phyloP scores from a whole-genome alignment of 2,113 vertebrate species.

The Paradisaea rubra region DNA sequence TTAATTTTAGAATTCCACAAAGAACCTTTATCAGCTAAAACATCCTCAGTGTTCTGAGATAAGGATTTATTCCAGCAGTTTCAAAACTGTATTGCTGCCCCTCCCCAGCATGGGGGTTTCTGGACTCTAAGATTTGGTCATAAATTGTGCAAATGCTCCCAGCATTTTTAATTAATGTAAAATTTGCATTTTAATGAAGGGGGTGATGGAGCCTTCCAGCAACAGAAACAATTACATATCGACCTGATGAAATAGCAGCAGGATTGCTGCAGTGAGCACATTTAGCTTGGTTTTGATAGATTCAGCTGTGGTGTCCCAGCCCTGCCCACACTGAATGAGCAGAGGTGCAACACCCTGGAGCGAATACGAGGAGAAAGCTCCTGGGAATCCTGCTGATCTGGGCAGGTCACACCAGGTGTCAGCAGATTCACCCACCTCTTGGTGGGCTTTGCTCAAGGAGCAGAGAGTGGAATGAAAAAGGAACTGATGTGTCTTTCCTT shows the following conservation, averaged over 20 bases:
- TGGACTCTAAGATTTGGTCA: constrained; percentile 6
- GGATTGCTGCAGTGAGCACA: not conserved
- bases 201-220: constrained; percentile 20
- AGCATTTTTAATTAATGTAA: constrained; percentile 53
- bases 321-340: not conserved
- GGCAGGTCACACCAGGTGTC: not conserved
- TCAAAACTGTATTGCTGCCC: not conserved
- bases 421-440: not conserved
- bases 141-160: constrained; percentile 37
- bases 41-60: not conserved
- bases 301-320: not conserved
- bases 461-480: not conserved
- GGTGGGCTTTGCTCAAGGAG: not conserved
- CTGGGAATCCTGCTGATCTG: not conserved
- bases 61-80: constrained; percentile 42
- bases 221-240: constrained; percentile 30
- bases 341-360: not conserved
- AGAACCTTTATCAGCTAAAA: constrained; percentile 11
- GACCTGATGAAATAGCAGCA: not conserved
- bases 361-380: not conserved
- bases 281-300: not conserved
- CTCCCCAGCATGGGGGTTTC: not conserved
- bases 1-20: constrained; percentile 15
- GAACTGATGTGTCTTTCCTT: not conserved
- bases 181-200: constrained; percentile 53